Evolutionary conservation across 1,140 invertebrate genomes (phyloP).

Genomic region (Proales similis): DNA sequence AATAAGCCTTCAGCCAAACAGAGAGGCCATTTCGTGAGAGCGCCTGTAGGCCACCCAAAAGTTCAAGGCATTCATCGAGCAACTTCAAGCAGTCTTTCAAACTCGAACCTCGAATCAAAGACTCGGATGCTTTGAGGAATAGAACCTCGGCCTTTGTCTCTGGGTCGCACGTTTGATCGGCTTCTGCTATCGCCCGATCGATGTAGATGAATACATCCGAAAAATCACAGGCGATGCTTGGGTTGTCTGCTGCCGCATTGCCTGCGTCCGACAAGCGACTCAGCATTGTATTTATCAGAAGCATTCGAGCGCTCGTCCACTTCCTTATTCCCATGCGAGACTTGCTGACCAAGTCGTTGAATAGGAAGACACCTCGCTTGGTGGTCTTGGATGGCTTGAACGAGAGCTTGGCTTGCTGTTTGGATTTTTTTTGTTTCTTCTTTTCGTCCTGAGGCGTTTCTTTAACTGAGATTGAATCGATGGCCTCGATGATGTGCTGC

Average conservation of each 20-base stretch:
- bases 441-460: conserved; percentile 1
- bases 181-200: conserved; percentile 13
- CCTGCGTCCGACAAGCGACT: conserved; percentile 19
- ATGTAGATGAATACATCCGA: conserved; percentile 15
- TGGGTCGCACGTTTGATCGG: conserved; percentile 9
- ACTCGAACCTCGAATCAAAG: conserved; percentile 9
- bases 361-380: conserved; percentile 13
- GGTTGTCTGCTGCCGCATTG: conserved; percentile 16
- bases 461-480: neutral
- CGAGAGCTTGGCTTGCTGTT: neutral
- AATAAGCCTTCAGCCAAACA: conserved; percentile 1
- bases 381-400: conserved; percentile 6
- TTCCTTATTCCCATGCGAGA: conserved; percentile 2
- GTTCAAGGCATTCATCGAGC: conserved; percentile 4
- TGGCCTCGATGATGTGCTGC: conserved; percentile 27
- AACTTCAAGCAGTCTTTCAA: neutral
- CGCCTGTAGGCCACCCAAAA: neutral
- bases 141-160: conserved; percentile 19
- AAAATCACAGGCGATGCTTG: conserved; percentile 15
- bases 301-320: conserved; percentile 22
- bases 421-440: conserved; percentile 25
- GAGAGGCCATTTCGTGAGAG: neutral
- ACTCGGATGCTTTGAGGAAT: neutral
- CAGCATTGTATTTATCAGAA: conserved; percentile 24
- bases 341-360: conserved; percentile 2